Evolutionary conservation across 1,140 invertebrate species (phyloP).

Genomic region (Homalodisca vitripennis): DNA sequence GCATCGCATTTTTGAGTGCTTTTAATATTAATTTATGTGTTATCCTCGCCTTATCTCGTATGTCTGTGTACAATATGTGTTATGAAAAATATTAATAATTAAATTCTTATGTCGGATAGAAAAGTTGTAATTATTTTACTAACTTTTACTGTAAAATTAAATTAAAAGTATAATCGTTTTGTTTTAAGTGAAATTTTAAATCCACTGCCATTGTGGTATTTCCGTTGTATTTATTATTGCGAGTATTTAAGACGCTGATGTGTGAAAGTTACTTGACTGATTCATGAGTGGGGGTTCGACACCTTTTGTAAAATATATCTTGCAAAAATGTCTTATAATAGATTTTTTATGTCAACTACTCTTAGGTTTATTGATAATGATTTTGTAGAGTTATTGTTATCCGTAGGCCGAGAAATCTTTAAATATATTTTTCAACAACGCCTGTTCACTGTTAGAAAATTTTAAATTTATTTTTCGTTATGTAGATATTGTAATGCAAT

Average conservation of each 20-base stretch:
- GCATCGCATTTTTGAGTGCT: constrained; percentile 22
- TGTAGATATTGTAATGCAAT: background rate
- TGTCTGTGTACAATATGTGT: constrained; percentile 23
- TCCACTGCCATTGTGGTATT: background rate
- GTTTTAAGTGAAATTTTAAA: background rate
- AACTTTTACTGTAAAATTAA: background rate
- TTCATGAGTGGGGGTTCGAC: background rate
- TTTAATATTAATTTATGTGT: constrained; percentile 21
- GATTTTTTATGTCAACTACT: background rate
- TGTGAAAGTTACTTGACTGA: background rate
- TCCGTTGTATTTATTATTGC: background rate
- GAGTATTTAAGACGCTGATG: background rate
- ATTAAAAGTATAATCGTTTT: background rate
- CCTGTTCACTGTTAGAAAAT: background rate
- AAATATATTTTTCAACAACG: background rate
- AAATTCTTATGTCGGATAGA: constrained; percentile 8
- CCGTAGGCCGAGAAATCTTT: too few relatives aligned
- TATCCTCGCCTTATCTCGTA: constrained; percentile 17
- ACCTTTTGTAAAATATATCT: background rate
- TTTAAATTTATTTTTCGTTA: background rate
- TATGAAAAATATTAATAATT: background rate
- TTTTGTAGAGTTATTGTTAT: background rate
- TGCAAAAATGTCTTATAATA: background rate
- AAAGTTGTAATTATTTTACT: background rate
- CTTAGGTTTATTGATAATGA: background rate